phyloP scores from a whole-genome alignment of 2,888 invertebrate genomes.

The Chalcosyrphus nemorum region DNA sequence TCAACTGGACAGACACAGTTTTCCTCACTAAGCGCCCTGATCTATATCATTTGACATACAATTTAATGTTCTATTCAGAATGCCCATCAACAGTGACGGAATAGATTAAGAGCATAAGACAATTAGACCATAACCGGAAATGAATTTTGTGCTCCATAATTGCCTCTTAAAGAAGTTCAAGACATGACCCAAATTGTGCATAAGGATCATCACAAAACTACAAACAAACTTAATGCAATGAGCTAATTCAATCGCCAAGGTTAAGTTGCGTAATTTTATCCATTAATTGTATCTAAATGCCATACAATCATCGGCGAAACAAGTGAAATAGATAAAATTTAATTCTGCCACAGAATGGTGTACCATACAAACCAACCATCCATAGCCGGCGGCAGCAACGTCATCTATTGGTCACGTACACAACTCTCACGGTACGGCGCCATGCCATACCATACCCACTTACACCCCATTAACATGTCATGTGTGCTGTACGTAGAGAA shows the following conservation, averaged over 20 bases:
- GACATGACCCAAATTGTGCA: background rate
- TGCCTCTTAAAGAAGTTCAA: too few species aligned
- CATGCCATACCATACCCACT: too few species aligned
- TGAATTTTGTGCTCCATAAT: too few species aligned
- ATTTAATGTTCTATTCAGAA: too few species aligned
- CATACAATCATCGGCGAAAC: background rate
- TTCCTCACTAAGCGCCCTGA: too few species aligned
- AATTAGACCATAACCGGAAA: too few species aligned
- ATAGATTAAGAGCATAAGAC: too few species aligned
- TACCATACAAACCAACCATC: background rate
- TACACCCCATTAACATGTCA: background rate
- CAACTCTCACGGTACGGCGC: conserved; percentile 44
- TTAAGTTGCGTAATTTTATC: background rate
- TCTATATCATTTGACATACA: too few species aligned
- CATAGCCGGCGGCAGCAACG: conserved; percentile 1
- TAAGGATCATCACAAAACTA: too few species aligned
- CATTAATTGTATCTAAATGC: background rate
- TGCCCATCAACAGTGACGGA: too few species aligned
- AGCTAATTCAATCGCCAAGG: background rate
- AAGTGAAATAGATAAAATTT: background rate
- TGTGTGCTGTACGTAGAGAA: background rate
- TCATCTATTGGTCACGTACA: conserved; percentile 61
- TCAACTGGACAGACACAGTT: too few species aligned
- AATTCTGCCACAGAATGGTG: background rate
- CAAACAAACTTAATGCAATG: background rate